Evolutionary conservation across 2,888 invertebrate species (phyloP), one percentile per base, ranked within the genome.

Genomic region (Hoplodrina blanda): DNA sequence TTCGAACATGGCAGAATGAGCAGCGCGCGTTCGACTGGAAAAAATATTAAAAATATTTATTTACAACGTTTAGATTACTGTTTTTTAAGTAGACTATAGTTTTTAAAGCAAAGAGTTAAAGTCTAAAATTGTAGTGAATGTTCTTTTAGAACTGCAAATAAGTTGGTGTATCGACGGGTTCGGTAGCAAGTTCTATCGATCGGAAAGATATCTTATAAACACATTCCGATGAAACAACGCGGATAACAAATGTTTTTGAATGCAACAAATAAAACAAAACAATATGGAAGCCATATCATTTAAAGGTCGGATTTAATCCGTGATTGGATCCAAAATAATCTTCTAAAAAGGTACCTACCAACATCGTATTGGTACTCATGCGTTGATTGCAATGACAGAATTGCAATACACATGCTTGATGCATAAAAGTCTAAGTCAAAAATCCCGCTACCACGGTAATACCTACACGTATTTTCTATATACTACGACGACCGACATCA

Each of bases 141-240:
- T 15, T n/a, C 10, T 25, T 56, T n/a, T 37, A 11, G 7, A 52
- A 15, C 25, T 44, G 46, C 63, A 62, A 64, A 57, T 67, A 52
- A 55, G 37, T 67, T 69, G 37, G 73, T 73, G 56, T 62, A 53
- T 80, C 55, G 70, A 71, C 84, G 81, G 87, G 87, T 86, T 87
- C 94, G 83, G 95, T 95, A 95, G 95, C 95, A 79, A 88, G 91
- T 87, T 83, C 89, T 87, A 83, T 88, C 89, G 90, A 93, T 94
- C 84, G 92, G 90, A 94, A 95, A 94, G 94, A 94, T 95, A 93
- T 93, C 91, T 85, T 85, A 82, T 73, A 88, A 91, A 90, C 80
- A 89, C 91, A 94, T 94, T 93, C 93, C 92, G 85, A 91, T 90
- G 89, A 89, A 89, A 91, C 88, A 90, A 85, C 80, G 82, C 81